phyloP scores from a whole-genome alignment of 2,797 vertebrate genomes.

The Dryobates pubescens region DNA sequence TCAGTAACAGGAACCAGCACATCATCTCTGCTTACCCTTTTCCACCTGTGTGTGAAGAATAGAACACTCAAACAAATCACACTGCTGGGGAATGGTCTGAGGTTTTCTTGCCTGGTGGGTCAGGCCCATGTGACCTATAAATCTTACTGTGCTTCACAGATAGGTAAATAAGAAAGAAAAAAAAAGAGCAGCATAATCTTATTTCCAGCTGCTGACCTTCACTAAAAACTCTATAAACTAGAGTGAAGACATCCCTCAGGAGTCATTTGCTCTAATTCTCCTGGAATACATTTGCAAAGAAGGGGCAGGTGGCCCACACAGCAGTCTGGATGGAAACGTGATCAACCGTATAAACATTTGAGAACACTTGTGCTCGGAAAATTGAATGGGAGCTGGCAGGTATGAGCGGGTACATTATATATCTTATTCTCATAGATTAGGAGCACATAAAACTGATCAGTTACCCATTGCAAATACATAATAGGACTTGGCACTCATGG shows the following conservation, averaged over 20 bases:
- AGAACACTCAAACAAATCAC: neutral
- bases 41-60: neutral
- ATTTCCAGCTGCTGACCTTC: conserved; percentile 22
- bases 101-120: neutral
- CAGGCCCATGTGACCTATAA: neutral
- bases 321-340: neutral
- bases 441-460: neutral
- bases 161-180: neutral
- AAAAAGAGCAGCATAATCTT: neutral
- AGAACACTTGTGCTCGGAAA: neutral
- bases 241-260: neutral
- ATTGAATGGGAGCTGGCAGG: neutral
- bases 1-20: neutral
- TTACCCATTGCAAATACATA: neutral
- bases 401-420: neutral
- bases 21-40: neutral
- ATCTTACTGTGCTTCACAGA: neutral
- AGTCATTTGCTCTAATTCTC: conserved; percentile 3
- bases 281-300: neutral
- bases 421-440: neutral
- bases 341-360: neutral
- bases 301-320: neutral
- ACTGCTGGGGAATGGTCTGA: neutral
- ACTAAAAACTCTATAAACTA: neutral
- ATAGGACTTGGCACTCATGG: neutral